These are phyloP conservation scores for Xenopus tropicalis DNA, from an alignment of 2,113 vertebrate genomes.

Conservation along the genomic window UCB_Xtro_10.0 CM004447.2:109366501-109367000, in stretches of 20 bases:
- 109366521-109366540: conserved; percentile 36
- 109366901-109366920: too few relatives aligned
- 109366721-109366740: conserved; percentile 36
- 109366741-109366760: conserved; percentile 22
- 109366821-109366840: too few relatives aligned
- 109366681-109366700: conserved; percentile 59
- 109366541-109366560: conserved; percentile 49
- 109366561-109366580: conserved; percentile 38
- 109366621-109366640: conserved; percentile 48
- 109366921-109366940: too few relatives aligned
- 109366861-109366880: too few relatives aligned
- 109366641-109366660: conserved; percentile 50
- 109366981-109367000: too few relatives aligned
- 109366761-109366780: background rate
- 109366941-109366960: too few relatives aligned
- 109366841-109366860: too few relatives aligned
- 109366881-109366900: too few relatives aligned
- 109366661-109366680: conserved; percentile 50
- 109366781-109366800: background rate
- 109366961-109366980: too few relatives aligned
- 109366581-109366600: conserved; percentile 21
- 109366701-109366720: conserved; percentile 48
- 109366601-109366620: conserved; percentile 52
- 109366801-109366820: too few relatives aligned
- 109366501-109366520: conserved; percentile 28